Evolutionary conservation across 2,888 invertebrate species (phyloP), one percentile per base, ranked within the genome.

Genomic region (Agriopis marginaria): DNA sequence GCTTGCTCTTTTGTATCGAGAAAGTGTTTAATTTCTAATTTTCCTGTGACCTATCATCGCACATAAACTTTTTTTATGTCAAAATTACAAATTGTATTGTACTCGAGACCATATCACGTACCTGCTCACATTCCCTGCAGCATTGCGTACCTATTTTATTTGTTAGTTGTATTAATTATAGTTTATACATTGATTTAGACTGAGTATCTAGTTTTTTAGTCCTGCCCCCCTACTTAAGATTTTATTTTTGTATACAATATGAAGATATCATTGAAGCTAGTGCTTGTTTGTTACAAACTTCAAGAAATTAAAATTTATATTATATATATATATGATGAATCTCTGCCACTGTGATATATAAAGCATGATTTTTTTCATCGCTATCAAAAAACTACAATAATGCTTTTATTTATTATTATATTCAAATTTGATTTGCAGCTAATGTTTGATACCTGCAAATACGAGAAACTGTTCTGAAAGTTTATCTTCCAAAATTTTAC

Each of bases 261-360:
- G 49, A 49, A 14, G 0, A 7, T 32, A 53, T 32, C 7, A 53
- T 1, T 55, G 39, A 40, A 40, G 54, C 39, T 55, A 42, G 5
- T 42, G 4, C 55, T 55, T 12, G 39, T 14, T 42, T 14, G 2
- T 42, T 4, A 40, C 39, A 0, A 32, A 14, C 10, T 10, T 42
- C 10, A 39, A 54, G 8, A 2, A 55, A 55, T 7, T 11, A n/a
- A 12, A 6, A n/a, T 11, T 12, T 32, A 23, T 17, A 7, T 4
- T 32, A 23, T 14, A 14, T 49, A 23, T 14, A 14, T 49, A 3
- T 9, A 32, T 10, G 3, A 39, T 54, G 32, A 54, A 54, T 54
- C 54, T 54, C 54, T 54, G 39, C 39, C 39, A 54, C 54, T 54
- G 54, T 54, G 54, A 54, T 54, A 54, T 54, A 54, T 39, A 8